phyloP scores from a whole-genome alignment of 2,888 invertebrate genomes.

The Schizaphis graminum region DNA sequence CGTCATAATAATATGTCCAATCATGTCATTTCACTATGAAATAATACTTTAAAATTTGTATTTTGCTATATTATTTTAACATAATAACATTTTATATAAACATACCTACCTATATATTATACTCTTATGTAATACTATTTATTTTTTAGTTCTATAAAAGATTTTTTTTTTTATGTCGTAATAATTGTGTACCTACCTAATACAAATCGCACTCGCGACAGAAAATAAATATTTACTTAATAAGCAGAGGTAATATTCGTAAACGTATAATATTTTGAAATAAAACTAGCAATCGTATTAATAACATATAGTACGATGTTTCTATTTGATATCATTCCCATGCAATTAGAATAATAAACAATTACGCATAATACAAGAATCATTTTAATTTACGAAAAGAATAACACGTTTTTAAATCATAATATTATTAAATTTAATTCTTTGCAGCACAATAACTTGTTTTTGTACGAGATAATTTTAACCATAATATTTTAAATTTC shows the following conservation, averaged over 20 bases:
- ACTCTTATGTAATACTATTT: not conserved
- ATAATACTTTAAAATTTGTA: not conserved
- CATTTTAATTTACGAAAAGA: not conserved
- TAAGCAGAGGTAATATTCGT: not conserved
- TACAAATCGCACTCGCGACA: not conserved
- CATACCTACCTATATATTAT: not conserved
- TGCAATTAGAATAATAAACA: constrained; percentile 11
- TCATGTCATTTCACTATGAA: not conserved
- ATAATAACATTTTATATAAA: not conserved
- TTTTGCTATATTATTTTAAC: not conserved
- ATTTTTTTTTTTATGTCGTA: not conserved
- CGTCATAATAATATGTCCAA: not conserved
- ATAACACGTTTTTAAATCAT: not conserved
- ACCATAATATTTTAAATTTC: not conserved
- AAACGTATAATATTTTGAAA: not conserved
- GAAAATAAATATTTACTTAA: not conserved
- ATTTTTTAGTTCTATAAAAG: not conserved
- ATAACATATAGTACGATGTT: not conserved
- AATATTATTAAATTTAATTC: not conserved
- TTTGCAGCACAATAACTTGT: not conserved
- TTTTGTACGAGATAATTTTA: not conserved
- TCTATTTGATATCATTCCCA: not conserved
- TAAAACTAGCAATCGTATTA: not conserved
- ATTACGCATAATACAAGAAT: not conserved
- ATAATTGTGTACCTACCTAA: not conserved